Percentiles rank a stretch among this genome's conserved stretches.
Evolutionary conservation across 2,113 vertebrate species (phyloP).

Genomic region (Theristicus caerulescens): DNA sequence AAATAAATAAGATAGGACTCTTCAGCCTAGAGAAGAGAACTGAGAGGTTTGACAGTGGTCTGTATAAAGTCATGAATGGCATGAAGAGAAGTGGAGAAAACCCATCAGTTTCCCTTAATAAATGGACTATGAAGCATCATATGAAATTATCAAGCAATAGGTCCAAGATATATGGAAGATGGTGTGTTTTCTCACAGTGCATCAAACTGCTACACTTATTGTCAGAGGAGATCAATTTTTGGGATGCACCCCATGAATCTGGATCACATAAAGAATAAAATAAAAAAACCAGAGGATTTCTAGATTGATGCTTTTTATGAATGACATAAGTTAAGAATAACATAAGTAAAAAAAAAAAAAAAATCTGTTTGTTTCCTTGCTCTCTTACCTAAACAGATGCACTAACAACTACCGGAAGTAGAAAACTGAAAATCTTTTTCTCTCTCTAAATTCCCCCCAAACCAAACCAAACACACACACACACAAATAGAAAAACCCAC

Average conservation of each 20-base stretch:
- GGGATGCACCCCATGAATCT: neutral
- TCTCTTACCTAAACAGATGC: neutral
- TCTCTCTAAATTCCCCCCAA: neutral
- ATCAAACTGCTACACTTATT: neutral
- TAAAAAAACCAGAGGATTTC: neutral
- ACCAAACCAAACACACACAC: neutral
- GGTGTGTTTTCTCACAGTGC: neutral
- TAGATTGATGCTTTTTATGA: neutral
- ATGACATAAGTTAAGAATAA: neutral
- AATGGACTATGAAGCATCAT: neutral
- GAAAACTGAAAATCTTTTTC: neutral
- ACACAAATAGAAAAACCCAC: neutral
- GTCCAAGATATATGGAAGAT: neutral
- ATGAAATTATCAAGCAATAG: neutral
- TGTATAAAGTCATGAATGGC: neutral
- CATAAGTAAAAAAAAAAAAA: neutral
- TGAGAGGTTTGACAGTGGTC: neutral
- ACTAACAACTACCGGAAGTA: neutral
- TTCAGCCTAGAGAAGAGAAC: neutral
- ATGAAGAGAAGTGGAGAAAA: neutral
- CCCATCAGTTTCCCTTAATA: neutral
- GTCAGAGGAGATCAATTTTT: neutral
- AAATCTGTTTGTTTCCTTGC: neutral
- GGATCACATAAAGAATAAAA: neutral
- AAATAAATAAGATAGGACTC: neutral